These are phyloP conservation scores for Argya squamiceps DNA, from an alignment of 2,797 vertebrate genomes.

Conservation along the genomic window DNA sequence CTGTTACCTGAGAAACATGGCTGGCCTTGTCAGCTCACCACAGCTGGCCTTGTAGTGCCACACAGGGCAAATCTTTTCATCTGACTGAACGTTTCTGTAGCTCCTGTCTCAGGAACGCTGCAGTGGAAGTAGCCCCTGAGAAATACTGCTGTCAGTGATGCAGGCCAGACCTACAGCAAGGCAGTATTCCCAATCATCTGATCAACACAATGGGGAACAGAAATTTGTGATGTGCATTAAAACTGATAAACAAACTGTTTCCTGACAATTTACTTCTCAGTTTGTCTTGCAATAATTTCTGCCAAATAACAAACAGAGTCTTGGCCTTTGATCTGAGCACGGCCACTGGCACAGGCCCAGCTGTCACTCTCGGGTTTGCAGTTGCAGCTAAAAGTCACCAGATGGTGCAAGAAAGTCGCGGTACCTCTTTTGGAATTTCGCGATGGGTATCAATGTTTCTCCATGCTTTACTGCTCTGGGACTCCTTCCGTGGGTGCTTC, in stretches of 20 bases:
- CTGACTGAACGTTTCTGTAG: not conserved
- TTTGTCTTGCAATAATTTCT: not conserved
- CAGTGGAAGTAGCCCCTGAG: no score
- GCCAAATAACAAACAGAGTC: no score
- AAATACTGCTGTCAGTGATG: not conserved
- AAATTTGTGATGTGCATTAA: not conserved
- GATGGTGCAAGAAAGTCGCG: slow-evolving; percentile 47
- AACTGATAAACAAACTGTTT: not conserved
- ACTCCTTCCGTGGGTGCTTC: accelerated
- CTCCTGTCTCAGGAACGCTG: not conserved
- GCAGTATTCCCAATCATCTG: not conserved
- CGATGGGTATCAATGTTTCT: not conserved
- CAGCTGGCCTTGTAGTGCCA: not conserved
- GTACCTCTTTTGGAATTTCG: not conserved
- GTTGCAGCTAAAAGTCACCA: slow-evolving; percentile 40
- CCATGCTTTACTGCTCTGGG: accelerated
- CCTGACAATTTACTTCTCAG: not conserved
- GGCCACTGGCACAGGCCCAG: not conserved
- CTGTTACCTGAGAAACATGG: not conserved
- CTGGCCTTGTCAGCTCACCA: not conserved
- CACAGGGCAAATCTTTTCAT: not conserved
- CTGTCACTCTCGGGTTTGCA: not conserved
- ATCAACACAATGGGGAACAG: not conserved
- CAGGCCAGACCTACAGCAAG: not conserved
- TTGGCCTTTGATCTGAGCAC: not conserved